Percentiles rank a stretch among this genome's conserved stretches.
Conservation (phyloP, 2,888 invertebrate genomes). For the Boloria euphrosyne region DNA sequence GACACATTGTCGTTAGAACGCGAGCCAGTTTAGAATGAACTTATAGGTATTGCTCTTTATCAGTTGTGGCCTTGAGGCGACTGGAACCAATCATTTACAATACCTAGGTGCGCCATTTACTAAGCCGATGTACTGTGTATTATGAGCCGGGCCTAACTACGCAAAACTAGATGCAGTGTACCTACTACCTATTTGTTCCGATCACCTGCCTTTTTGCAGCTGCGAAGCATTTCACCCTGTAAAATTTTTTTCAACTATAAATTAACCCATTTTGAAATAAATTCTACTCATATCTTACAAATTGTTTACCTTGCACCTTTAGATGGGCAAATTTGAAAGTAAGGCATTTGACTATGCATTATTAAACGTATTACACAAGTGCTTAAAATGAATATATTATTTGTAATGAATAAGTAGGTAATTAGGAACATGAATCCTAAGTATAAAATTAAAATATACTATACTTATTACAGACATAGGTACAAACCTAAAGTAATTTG, state of each 20-base stretch:
- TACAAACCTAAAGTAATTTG: no score
- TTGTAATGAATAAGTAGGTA: no score
- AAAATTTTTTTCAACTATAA: constrained; percentile 1
- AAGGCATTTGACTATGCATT: background rate
- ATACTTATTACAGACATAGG: no score
- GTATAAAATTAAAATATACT: no score
- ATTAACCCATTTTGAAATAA: background rate
- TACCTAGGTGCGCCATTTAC: constrained; percentile 56
- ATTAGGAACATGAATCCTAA: no score
- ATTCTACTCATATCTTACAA: background rate
- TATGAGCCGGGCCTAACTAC: background rate
- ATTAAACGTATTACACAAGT: no score
- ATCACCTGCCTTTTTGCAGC: constrained; percentile 23
- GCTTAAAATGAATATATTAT: no score
- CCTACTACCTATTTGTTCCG: no score
- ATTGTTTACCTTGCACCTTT: background rate
- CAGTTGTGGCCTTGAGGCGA: constrained; percentile 65
- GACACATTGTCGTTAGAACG: constrained; percentile 48
- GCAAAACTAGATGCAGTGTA: background rate
- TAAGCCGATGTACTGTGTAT: constrained; percentile 34
- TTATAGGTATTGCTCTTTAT: constrained; percentile 53
- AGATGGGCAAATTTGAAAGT: background rate
- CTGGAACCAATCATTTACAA: constrained; percentile 66
- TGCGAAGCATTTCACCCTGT: constrained; percentile 2
- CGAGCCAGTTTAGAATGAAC: constrained; percentile 50